Evolutionary conservation across 1,140 invertebrate species (phyloP), one percentile per base, ranked within the genome.

Genomic region (Leptoteleia sp.): DNA sequence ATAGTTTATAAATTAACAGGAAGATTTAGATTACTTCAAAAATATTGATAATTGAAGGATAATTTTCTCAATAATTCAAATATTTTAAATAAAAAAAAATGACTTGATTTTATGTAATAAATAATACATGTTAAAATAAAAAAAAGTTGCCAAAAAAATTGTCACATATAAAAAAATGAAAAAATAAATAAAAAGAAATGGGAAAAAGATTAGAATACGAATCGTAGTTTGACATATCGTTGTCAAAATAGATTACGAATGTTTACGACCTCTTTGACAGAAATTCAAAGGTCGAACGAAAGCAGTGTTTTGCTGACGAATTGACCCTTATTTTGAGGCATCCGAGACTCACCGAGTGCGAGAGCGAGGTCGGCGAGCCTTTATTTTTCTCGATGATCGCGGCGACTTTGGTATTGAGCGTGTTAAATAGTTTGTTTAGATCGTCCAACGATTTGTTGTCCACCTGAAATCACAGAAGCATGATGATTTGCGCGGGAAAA

Each of bases 401-500:
- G 11, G 40, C 55, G 27, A 79, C 57, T 72, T 83, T 72, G 7
- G 62, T 64, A 35, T 88, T 88, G 22, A 88, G 68, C 59, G 80
- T 85, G 17, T 42, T 67, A 73, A 88, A 85, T 37, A 87, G 70
- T 76, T 85, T 85, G 40, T 80, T 81, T 25, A 84, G 73, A 27
- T 87, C 83, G 25, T 83, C 75, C 6, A 55, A 35, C 6, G 29
- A 61, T 45, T 80, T 82, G 29, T 50, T 47, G 4, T 85, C 77
- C 38, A 79, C 57, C 86, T 88, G 47, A 70, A 82, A 79, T 43
- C 71, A 55, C 37, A 16, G 9, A 50, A 16, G 15, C 19, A 29
- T 29, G 16, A 7, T 33, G 0, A 43, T 9, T 33, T 5, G 27
- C 25, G 0, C 3, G 2, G 4, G 3, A 1, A 38, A 55, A 54